A percentile compares a stretch with the other conserved stretches of the same genome.
These are phyloP conservation scores for Holothuria scabra DNA, from an alignment of 53 echinoderm and acorn worm species.

Conservation along the genomic window DNA sequence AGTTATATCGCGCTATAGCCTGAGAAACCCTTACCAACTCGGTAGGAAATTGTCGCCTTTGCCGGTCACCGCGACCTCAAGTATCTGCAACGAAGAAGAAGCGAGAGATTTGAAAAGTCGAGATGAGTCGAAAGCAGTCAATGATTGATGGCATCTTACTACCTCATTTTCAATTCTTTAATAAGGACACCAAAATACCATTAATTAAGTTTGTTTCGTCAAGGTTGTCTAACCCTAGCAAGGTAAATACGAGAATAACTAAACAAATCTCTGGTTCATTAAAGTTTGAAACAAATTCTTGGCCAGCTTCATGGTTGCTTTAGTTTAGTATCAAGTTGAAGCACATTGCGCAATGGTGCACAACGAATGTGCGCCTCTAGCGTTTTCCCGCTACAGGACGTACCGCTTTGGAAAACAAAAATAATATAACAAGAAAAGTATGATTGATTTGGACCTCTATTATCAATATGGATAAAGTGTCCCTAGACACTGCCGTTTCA, in stretches of 20 bases:
- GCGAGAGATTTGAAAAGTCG: not conserved
- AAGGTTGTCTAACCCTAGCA: constrained; percentile 28
- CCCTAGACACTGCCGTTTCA: constrained; percentile 39
- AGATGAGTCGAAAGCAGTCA: constrained; percentile 3
- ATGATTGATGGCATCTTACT: constrained; percentile 9
- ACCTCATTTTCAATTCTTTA: constrained; percentile 38
- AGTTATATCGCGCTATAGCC: too few species aligned
- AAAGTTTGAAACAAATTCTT: constrained; percentile 45
- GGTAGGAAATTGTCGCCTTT: too few species aligned
- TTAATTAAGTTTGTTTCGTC: constrained; percentile 39
- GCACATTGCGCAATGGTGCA: constrained; percentile 23
- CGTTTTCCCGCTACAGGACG: constrained; percentile 45
- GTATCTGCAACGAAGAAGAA: too few species aligned
- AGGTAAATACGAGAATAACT: constrained; percentile 34
- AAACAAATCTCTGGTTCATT: constrained; percentile 43
- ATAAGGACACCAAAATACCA: constrained; percentile 30
- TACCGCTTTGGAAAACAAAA: constrained; percentile 35
- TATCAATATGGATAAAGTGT: constrained; percentile 48
- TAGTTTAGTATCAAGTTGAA: constrained; percentile 20
- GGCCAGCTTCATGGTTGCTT: constrained; percentile 27
- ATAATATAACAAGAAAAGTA: constrained; percentile 36
- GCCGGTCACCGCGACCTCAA: too few species aligned
- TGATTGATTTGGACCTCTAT: constrained; percentile 45
- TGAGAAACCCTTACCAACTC: too few species aligned
- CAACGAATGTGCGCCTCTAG: constrained; percentile 35